Evolutionary conservation across 2,888 invertebrate species (phyloP), one percentile per base, ranked within the genome.

Genomic region (Podabrus alpinus): DNA sequence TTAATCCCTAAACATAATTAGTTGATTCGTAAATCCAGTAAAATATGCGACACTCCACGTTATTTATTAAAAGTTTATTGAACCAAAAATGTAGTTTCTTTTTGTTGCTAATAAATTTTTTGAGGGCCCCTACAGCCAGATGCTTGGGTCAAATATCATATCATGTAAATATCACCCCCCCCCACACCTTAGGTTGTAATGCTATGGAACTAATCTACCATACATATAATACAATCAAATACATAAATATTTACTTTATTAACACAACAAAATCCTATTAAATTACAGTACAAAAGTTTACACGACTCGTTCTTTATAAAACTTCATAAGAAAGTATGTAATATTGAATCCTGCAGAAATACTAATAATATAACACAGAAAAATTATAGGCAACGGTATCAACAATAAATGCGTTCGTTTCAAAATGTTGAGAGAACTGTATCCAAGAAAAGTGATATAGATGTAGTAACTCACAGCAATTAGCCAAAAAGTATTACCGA

Each of bases 381-480:
- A 88, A 71, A 96, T 88, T 62, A 94, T 88, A 1, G 97, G 95
- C 77, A 98, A 88, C 2, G 97, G 95, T 79, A 95, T 92, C 71
- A 98, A 90, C 84, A 98, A 93, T 71, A 94, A 88, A 79, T 97
- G 91, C 1, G 97, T 96, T 84, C 94, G 95, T 81, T 94, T 94
- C 68, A 98, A 89, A 86, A 95, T 94, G 59, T 96, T 94, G 77
- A 98, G 90, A 86, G 96, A 95, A 87, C 95, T 97, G 85, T 98
- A 99, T 80, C 99, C 99, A 75, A 99, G 90, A 88, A 99, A 99
- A 45, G 98, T 97, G 83, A 99, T 98, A 87, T 99, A 99, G 78
- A 97, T 90, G 86, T 99, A 99, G 88, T 99, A 99, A 75, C 94
- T 90, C 77, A 95, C 89, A 5, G 97, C 96, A 45, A 97, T 90